Conservation (phyloP, 2,888 invertebrate species). For the Caenorhabditis angaria region DNA sequence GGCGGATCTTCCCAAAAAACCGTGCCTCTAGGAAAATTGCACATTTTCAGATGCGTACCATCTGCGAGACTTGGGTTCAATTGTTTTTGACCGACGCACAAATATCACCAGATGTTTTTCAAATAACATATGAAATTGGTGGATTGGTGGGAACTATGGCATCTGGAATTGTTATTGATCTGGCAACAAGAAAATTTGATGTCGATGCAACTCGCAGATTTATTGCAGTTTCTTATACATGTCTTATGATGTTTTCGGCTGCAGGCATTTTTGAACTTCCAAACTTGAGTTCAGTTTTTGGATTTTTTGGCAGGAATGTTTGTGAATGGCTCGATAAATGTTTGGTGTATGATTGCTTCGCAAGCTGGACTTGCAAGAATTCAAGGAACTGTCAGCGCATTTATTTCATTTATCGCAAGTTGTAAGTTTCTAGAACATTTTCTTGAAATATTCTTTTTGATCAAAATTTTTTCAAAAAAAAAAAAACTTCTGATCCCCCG, state of each 20-base stretch:
- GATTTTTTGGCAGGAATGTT: constrained; percentile 48
- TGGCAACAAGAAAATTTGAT: constrained; percentile 27
- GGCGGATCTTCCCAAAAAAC: too few species aligned
- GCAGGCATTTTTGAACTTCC: constrained; percentile 41
- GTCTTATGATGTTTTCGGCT: constrained; percentile 41
- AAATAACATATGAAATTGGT: constrained; percentile 53
- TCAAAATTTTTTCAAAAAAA: constrained; percentile 8
- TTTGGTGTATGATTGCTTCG: constrained; percentile 51
- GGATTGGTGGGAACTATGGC: constrained; percentile 52
- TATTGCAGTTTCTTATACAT: constrained; percentile 37
- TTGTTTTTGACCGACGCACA: constrained; percentile 40
- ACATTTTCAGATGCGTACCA: constrained; percentile 45
- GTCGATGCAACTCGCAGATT: constrained; percentile 35
- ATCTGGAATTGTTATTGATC: constrained; percentile 49
- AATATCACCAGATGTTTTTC: constrained; percentile 42
- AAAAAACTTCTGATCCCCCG: neutral
- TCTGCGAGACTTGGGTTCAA: constrained; percentile 59
- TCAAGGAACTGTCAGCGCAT: constrained; percentile 48
- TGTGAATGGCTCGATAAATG: constrained; percentile 51
- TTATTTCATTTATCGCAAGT: constrained; percentile 56
- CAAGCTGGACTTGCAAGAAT: constrained; percentile 41
- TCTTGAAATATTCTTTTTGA: neutral
- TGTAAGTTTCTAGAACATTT: constrained; percentile 36
- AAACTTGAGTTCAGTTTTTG: constrained; percentile 36
- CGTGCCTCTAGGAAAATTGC: neutral